Percentiles rank a stretch among this genome's conserved stretches.
Evolutionary conservation across 2,797 vertebrate genomes (phyloP).

Genomic region (Sciurus carolinensis): DNA sequence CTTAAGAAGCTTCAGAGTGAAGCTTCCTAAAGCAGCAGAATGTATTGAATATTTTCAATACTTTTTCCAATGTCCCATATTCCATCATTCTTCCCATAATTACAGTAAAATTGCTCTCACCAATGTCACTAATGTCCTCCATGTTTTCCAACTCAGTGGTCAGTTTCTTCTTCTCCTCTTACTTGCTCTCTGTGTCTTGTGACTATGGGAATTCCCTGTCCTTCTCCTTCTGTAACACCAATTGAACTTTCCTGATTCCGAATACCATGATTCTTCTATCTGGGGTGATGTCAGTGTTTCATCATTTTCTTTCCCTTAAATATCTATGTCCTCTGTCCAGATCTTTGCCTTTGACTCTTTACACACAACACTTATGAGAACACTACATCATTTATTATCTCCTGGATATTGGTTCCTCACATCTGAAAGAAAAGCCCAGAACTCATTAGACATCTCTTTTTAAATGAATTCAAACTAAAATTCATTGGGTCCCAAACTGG

Average conservation of each 20-base stretch:
- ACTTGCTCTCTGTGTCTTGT: too few relatives aligned
- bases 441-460: not conserved
- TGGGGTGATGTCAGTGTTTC: accelerated
- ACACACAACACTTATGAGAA: not conserved
- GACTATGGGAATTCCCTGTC: not conserved
- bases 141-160: not conserved
- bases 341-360: not conserved
- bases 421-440: not conserved
- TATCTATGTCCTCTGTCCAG: not conserved
- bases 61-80: not conserved
- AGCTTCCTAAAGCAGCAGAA: not conserved
- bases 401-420: not conserved
- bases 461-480: not conserved
- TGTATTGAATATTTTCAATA: accelerated
- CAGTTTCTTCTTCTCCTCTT: not conserved
- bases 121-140: not conserved
- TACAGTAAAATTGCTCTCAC: not conserved
- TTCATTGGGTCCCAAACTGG: not conserved
- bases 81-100: too few relatives aligned
- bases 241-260: not conserved
- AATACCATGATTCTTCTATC: not conserved
- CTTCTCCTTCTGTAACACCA: not conserved
- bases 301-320: not conserved
- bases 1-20: not conserved
- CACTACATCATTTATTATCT: not conserved